phyloP scores from a whole-genome alignment of 1,140 invertebrate species.

The Plectus sambesii region DNA sequence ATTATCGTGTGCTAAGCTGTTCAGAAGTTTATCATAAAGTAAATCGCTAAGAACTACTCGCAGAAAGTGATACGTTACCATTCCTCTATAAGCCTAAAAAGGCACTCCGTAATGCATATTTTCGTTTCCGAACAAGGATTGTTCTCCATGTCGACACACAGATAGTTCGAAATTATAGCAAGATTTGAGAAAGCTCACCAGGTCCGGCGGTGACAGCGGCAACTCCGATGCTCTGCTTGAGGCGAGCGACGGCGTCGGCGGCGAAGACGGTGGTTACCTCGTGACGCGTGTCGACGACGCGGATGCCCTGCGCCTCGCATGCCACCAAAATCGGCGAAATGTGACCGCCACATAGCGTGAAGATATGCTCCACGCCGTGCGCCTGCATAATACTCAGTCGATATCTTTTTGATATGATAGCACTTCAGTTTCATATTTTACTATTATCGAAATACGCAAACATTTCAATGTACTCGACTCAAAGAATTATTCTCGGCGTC shows the following conservation, averaged over 20 bases:
- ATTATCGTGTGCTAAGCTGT: conserved; percentile 9
- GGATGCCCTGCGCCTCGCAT: conserved; percentile 54
- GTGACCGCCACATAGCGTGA: conserved; percentile 58
- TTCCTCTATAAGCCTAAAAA: too few species aligned
- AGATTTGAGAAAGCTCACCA: conserved; percentile 40
- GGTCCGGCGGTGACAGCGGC: conserved; percentile 59
- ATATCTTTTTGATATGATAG: too few species aligned
- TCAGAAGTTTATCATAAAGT: conserved; percentile 8
- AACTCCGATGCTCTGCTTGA: conserved; percentile 58
- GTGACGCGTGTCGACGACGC: conserved; percentile 57
- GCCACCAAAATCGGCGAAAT: conserved; percentile 58
- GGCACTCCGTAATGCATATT: too few species aligned
- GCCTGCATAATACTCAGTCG: conserved; percentile 46
- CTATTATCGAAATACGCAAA: too few species aligned
- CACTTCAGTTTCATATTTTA: too few species aligned
- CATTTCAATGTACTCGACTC: conserved; percentile 3
- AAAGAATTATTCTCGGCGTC: conserved; percentile 3
- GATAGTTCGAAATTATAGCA: too few species aligned
- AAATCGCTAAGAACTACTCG: too few species aligned
- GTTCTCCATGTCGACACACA: too few species aligned
- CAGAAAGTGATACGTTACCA: too few species aligned
- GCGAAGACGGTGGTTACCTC: conserved; percentile 59
- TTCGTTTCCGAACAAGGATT: too few species aligned
- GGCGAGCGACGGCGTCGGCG: conserved; percentile 57
- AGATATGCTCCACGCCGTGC: conserved; percentile 55